Conservation (phyloP, 2,113 vertebrate genomes). For the Ivindomyrus marchei region DNA sequence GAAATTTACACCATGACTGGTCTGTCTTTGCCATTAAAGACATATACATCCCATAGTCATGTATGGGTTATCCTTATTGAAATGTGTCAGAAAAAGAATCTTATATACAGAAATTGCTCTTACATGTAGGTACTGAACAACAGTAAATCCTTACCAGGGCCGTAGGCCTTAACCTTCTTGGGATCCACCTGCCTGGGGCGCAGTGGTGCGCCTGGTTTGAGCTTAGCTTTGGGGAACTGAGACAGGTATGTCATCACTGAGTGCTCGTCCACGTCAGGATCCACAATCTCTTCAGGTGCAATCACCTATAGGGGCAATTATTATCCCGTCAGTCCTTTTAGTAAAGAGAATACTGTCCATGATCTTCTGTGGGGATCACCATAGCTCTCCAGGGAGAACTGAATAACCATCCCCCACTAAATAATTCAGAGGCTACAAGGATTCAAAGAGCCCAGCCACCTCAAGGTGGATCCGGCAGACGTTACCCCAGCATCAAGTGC, state of each 20-base stretch:
- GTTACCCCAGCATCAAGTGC: not conserved
- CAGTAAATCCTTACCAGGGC: constrained; percentile 67
- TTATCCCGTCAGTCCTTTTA: not conserved
- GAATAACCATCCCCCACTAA: not conserved
- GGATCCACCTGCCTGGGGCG: constrained; percentile 75
- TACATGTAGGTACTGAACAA: not conserved
- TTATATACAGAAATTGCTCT: not conserved
- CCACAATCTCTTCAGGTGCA: constrained; percentile 87
- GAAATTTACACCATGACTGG: not conserved
- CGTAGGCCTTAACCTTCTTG: constrained; percentile 78
- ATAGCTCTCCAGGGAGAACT: not conserved
- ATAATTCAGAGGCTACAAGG: not conserved
- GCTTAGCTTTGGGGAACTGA: constrained; percentile 88
- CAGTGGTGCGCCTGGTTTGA: constrained; percentile 80
- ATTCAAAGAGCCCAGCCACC: not conserved
- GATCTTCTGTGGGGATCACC: not conserved
- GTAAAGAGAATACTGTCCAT: not conserved
- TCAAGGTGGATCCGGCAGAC: not conserved
- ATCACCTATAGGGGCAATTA: constrained; percentile 66
- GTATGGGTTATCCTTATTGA: not conserved
- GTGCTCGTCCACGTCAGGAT: constrained; percentile 87
- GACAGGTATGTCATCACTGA: constrained; percentile 93
- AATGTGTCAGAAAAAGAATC: not conserved
- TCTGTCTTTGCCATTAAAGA: not conserved
- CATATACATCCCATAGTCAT: not conserved